Evolutionary conservation across 2,888 invertebrate genomes (phyloP), one percentile per base, ranked within the genome.

Genomic region (Onthophagus sagittarius): DNA sequence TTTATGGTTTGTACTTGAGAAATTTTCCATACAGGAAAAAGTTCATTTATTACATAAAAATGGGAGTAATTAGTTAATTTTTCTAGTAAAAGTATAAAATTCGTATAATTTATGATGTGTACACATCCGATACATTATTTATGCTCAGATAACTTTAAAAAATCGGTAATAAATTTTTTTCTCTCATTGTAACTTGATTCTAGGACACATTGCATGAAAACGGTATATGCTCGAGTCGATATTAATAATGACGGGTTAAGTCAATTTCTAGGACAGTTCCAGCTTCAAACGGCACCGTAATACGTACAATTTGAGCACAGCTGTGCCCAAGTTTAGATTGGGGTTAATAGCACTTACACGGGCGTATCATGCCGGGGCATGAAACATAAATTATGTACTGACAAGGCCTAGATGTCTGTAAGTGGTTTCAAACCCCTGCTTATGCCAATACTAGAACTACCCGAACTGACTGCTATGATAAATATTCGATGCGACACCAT

Each of bases 311-410:
- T 53, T 53, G 39, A 7, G 39, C 39, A 53, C 39, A 53, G 39
- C 39, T 53, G 39, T 53, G 39, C 39, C 39, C 39, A 53, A 53
- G 39, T 53, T 53, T 53, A 53, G 39, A 53, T 53, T 53, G 39
- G 39, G 39, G 39, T 53, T 53, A 53, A 53, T 67, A 32, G 32
- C 67, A 32, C 31, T 67, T 13, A 67, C 31, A 67, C 23, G 67
- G 67, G 31, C 23, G 67, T 67, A 67, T 67, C 67, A 31, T 67
- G 23, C 31, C 67, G 67, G 23, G 32, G 67, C 32, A 32, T n/a
- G 31, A 67, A 67, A 23, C 67, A 67, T 67, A 67, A 67, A 67
- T 67, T 67, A 67, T 67, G 67, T 23, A 67, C 23, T 67, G 67
- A 67, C 67, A 67, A 67, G 67, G 67, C 13, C 67, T 67, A 23